Evolutionary conservation across 1,140 invertebrate species (phyloP).

Genomic region (Drosophila elegans): DNA sequence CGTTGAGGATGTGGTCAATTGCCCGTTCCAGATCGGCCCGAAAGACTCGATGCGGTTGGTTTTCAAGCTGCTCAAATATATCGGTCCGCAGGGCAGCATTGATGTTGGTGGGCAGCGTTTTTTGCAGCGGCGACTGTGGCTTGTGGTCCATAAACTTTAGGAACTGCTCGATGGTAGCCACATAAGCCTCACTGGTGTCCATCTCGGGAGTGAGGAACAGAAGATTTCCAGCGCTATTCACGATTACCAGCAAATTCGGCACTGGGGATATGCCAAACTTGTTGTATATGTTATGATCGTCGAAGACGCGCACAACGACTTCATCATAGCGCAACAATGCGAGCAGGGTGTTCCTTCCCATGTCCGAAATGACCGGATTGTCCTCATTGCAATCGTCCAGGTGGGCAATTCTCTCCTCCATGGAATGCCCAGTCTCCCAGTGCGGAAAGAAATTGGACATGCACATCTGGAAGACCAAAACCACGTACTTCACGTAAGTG

Average conservation of each 20-base stretch:
- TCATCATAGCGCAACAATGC: not conserved
- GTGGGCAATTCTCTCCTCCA: not conserved
- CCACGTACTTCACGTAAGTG: not conserved
- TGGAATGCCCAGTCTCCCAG: not conserved
- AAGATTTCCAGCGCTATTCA: not conserved
- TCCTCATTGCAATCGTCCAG: not conserved
- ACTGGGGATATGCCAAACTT: conserved; percentile 1
- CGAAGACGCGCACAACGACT: not conserved
- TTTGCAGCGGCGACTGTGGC: not conserved
- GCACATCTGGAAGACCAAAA: not conserved
- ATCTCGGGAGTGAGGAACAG: not conserved
- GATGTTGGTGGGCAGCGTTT: not conserved
- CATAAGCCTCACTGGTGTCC: conserved; percentile 1
- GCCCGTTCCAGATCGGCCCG: conserved; percentile 2
- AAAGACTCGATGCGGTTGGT: not conserved
- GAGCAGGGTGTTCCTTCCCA: not conserved
- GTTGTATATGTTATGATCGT: not conserved
- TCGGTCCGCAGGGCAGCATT: not conserved
- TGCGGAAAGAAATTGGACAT: not conserved
- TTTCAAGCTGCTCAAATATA: not conserved
- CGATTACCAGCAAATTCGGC: not conserved
- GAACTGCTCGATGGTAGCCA: not conserved
- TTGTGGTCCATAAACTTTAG: not conserved
- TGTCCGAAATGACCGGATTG: not conserved
- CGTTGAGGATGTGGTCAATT: not conserved